Conservation (phyloP, 2,797 vertebrate species). For the Dryobates pubescens region DNA sequence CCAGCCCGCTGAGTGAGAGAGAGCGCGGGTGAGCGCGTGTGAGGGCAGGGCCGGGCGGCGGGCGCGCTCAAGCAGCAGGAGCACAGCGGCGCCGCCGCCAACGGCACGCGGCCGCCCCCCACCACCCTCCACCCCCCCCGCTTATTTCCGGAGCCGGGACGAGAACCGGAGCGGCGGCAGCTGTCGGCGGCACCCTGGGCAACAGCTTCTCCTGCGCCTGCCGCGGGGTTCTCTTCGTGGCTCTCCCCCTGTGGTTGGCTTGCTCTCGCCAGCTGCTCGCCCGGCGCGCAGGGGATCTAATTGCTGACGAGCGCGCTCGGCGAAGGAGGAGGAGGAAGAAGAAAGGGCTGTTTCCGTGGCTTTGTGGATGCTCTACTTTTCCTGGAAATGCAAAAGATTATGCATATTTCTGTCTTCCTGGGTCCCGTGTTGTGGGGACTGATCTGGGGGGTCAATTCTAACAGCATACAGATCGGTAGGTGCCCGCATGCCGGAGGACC, state of each 20-base stretch:
- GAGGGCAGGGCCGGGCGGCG: slow-evolving; percentile 75
- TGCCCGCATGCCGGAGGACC: not conserved
- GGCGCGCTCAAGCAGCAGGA: slow-evolving; percentile 79
- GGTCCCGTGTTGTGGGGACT: slow-evolving; percentile 91
- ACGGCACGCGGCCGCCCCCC: slow-evolving; percentile 50
- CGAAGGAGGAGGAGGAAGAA: slow-evolving; percentile 39
- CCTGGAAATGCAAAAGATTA: slow-evolving; percentile 95
- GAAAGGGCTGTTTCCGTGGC: slow-evolving; percentile 74
- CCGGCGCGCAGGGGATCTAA: slow-evolving; percentile 87
- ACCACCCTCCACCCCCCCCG: not conserved
- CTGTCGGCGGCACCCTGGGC: slow-evolving; percentile 10
- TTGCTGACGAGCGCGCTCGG: slow-evolving; percentile 59
- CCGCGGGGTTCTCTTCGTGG: not conserved
- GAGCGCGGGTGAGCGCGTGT: slow-evolving; percentile 66
- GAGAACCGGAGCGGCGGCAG: slow-evolving; percentile 43
- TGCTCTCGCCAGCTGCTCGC: slow-evolving; percentile 19
- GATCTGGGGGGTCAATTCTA: slow-evolving; percentile 89
- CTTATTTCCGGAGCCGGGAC: slow-evolving; percentile 61
- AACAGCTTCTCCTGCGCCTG: slow-evolving; percentile 4
- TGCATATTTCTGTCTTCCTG: slow-evolving; percentile 89
- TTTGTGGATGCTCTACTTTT: slow-evolving; percentile 87
- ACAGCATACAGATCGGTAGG: slow-evolving; percentile 97
- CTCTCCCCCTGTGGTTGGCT: slow-evolving; percentile 21
- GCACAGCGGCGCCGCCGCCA: slow-evolving; percentile 66
- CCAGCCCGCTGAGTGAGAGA: slow-evolving; percentile 32